Evolutionary conservation across 92 coral and sea anemone genomes (phyloP).

Genomic region (Zoanthus sansibaricus): DNA sequence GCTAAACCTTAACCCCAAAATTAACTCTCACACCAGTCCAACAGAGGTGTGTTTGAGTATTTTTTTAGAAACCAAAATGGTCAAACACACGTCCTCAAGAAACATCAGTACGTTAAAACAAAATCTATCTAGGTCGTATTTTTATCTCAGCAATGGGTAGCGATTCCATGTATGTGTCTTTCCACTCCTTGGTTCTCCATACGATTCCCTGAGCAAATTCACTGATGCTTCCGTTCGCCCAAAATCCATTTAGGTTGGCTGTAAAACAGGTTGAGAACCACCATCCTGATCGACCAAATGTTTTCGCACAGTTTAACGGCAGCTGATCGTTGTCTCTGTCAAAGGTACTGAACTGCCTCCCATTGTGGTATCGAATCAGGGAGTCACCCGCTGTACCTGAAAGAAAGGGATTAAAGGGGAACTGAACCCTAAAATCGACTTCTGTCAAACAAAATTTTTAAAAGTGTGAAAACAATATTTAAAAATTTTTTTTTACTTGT

Average conservation of each 20-base stretch:
- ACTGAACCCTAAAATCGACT: no score
- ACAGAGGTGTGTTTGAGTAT: no score
- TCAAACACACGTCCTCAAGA: no score
- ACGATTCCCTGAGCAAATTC: conserved; percentile 27
- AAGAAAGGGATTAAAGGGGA: no score
- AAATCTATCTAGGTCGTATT: conserved; percentile 17
- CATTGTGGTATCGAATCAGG: conserved; percentile 16
- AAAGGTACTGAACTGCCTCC: conserved; percentile 34
- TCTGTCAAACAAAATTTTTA: no score
- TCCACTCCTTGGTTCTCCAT: conserved; percentile 30
- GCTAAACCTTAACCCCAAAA: no score
- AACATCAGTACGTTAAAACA: no score
- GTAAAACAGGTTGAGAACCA: conserved; percentile 36
- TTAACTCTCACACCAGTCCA: no score
- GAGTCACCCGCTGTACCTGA: conserved; percentile 44
- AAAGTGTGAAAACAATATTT: no score
- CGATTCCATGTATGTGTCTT: conserved; percentile 25
- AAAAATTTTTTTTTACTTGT: no score
- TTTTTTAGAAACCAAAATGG: no score
- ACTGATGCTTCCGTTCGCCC: conserved; percentile 16
- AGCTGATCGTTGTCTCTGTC: conserved; percentile 37
- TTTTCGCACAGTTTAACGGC: conserved; percentile 21
- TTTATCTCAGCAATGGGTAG: conserved; percentile 42
- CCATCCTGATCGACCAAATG: conserved; percentile 26
- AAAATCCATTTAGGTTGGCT: conserved; percentile 34